Conservation (phyloP, 2,113 vertebrate species). For the Callorhinus ursinus region DNA sequence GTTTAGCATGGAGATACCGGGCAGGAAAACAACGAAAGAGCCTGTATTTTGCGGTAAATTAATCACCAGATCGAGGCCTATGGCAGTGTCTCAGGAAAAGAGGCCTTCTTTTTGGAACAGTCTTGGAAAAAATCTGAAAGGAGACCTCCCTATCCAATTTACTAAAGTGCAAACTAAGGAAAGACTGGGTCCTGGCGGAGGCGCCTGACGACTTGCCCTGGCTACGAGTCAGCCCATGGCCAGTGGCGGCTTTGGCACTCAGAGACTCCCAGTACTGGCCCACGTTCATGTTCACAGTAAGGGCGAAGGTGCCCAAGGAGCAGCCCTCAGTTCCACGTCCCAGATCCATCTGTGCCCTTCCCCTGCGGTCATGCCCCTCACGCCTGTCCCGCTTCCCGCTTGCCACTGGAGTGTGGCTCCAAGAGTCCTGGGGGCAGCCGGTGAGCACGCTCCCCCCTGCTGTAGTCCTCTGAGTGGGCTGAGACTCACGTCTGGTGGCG, state of each 20-base stretch:
- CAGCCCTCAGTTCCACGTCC: background rate
- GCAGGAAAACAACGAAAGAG: background rate
- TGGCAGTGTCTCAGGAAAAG: background rate
- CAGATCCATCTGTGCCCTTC: slow-evolving; percentile 48
- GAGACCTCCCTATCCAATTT: background rate
- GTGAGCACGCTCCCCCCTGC: rapidly evolving
- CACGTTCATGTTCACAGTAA: slow-evolving; percentile 72
- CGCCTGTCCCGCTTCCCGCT: slow-evolving; percentile 43
- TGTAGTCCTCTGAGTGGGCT: background rate
- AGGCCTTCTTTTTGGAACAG: slow-evolving; percentile 26
- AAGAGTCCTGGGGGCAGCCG: slow-evolving; percentile 11
- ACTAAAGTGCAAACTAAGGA: slow-evolving; percentile 75
- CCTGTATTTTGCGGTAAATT: background rate
- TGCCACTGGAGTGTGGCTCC: slow-evolving; percentile 46
- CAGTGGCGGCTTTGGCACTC: slow-evolving; percentile 31
- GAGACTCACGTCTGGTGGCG: background rate
- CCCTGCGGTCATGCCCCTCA: slow-evolving; percentile 24
- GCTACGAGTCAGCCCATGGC: slow-evolving; percentile 43
- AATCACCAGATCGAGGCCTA: background rate
- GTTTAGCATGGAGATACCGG: background rate
- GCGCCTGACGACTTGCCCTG: background rate
- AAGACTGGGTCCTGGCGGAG: background rate
- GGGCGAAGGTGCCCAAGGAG: background rate
- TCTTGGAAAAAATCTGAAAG: background rate
- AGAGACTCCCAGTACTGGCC: slow-evolving; percentile 64